phyloP scores from a whole-genome alignment of 2,797 vertebrate species.

The Eremophila alpestris region DNA sequence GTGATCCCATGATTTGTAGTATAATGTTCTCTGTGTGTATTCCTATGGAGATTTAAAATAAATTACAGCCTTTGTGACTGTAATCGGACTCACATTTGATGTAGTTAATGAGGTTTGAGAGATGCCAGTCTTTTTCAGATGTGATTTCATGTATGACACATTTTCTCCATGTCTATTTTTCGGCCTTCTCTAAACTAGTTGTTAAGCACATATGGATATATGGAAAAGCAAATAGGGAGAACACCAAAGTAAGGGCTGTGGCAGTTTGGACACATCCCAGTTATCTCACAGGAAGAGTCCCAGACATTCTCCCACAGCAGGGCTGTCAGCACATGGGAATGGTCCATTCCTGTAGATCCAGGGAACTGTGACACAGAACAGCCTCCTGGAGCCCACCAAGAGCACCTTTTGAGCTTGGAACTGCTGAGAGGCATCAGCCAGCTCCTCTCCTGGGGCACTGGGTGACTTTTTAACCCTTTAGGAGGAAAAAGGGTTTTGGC shows the following conservation, averaged over 20 bases:
- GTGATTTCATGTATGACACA: not conserved
- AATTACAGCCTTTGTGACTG: not conserved
- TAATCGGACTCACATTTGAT: not conserved
- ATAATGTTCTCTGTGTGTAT: not conserved
- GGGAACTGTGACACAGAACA: not conserved
- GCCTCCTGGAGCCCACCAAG: not conserved
- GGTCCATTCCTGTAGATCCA: not conserved
- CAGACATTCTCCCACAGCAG: not conserved
- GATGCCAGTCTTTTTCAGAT: not conserved
- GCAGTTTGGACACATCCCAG: not conserved
- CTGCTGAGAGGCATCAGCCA: not conserved
- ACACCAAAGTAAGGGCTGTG: not conserved
- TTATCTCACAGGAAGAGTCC: not conserved
- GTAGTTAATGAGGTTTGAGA: not conserved
- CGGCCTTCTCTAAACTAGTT: not conserved
- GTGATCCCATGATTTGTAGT: not conserved
- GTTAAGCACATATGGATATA: too few species aligned
- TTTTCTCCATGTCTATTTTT: not conserved
- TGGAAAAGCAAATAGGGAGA: not conserved
- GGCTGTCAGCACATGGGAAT: not conserved
- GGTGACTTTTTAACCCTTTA: not conserved
- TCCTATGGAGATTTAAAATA: not conserved
- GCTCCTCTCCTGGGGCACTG: not conserved
- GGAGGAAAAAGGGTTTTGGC: not conserved
- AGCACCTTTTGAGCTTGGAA: not conserved